These are phyloP conservation scores for Eidolon dupreanum DNA, from an alignment of 2,797 vertebrate genomes.

Conservation along the genomic window DNA sequence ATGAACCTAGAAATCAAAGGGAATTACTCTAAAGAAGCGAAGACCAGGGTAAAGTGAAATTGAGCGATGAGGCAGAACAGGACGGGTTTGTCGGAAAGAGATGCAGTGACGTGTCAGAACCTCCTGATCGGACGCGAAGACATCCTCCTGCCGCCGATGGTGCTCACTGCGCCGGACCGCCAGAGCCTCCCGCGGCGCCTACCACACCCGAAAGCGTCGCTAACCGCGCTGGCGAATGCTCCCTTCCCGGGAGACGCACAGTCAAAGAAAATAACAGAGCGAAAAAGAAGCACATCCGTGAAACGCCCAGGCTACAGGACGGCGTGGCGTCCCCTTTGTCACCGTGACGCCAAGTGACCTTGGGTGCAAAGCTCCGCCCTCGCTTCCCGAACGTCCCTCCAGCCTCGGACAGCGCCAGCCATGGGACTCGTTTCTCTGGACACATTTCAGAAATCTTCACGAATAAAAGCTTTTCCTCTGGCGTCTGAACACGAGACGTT, in stretches of 20 bases:
- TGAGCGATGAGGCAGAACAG: neutral
- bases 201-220: neutral
- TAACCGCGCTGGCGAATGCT: neutral
- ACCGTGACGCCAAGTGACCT: accelerated
- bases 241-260: neutral
- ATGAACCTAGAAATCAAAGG: neutral
- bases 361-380: neutral
- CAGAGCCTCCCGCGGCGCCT: neutral
- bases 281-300: neutral
- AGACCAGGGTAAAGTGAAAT: neutral
- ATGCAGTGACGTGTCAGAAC: accelerated
- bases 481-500: neutral
- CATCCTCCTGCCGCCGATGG: neutral
- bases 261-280: neutral
- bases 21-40: neutral
- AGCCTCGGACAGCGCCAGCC: accelerated
- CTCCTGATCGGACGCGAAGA: accelerated
- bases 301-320: accelerated
- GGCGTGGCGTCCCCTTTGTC: accelerated
- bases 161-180: neutral
- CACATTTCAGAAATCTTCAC: neutral
- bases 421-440: neutral
- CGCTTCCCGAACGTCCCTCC: neutral
- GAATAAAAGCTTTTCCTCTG: neutral
- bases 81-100: neutral